Percentiles rank a stretch among this genome's conserved stretches.
Evolutionary conservation across 2,113 vertebrate species (phyloP).

Genomic region (Martes martes): DNA sequence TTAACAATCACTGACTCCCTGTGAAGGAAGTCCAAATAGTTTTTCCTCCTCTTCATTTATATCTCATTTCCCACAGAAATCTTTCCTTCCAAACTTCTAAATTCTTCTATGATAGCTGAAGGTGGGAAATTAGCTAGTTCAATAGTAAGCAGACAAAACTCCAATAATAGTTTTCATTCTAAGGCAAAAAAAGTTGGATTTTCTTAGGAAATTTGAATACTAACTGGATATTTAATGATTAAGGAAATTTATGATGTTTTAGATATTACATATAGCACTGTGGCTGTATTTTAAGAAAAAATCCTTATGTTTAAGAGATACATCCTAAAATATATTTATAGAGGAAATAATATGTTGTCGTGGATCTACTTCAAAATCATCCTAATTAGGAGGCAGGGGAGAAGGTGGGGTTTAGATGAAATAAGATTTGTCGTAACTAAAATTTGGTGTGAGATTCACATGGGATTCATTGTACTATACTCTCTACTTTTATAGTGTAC

Average conservation of each 20-base stretch:
- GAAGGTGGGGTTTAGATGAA: not conserved
- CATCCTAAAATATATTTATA: not conserved
- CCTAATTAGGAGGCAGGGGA: not conserved
- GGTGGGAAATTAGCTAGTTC: not conserved
- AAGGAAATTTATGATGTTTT: not conserved
- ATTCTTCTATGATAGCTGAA: not conserved
- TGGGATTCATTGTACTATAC: not conserved
- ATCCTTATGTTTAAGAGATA: not conserved
- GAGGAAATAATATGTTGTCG: not conserved
- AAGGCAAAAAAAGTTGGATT: not conserved
- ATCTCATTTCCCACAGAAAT: not conserved
- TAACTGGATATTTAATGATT: conserved; percentile 12
- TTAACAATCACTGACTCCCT: not conserved
- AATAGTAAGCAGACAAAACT: not conserved
- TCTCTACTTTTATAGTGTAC: not conserved
- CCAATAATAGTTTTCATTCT: not conserved
- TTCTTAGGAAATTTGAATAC: not conserved
- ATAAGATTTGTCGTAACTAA: not conserved
- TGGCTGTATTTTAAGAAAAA: not conserved
- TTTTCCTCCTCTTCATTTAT: not conserved
- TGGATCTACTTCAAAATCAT: not conserved
- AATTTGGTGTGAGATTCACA: not conserved
- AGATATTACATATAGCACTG: not conserved
- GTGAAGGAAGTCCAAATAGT: not conserved
- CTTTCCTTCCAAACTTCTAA: not conserved